A percentile compares a stretch with the other conserved stretches of the same genome.
These are phyloP conservation scores for Anableps anableps DNA, from an alignment of 2,797 vertebrate species.

Conservation along the genomic window DNA sequence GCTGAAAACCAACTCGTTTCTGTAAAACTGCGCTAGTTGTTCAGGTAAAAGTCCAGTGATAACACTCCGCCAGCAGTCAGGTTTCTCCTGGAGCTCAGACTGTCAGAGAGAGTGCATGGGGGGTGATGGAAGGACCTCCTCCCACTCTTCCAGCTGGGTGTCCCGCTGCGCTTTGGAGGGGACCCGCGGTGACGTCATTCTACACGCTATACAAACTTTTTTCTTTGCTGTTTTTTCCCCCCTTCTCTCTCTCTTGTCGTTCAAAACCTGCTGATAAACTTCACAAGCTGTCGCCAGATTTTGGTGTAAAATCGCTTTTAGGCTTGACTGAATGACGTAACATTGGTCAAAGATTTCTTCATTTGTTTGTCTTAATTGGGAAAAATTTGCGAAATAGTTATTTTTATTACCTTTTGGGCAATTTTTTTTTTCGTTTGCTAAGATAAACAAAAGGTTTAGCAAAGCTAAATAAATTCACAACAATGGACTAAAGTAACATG, in stretches of 20 bases:
- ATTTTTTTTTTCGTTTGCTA: background rate
- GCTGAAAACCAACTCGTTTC: background rate
- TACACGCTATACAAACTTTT: background rate
- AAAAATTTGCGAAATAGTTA: background rate
- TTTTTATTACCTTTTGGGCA: background rate
- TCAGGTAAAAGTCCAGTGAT: slow-evolving; percentile 46
- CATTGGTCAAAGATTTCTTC: background rate
- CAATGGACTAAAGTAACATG: background rate
- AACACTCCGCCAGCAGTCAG: slow-evolving; percentile 45
- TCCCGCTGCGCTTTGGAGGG: slow-evolving; percentile 54
- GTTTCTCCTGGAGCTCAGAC: slow-evolving; percentile 56
- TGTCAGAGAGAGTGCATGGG: slow-evolving; percentile 64
- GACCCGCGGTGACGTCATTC: slow-evolving; percentile 64
- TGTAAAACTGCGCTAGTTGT: slow-evolving; percentile 24
- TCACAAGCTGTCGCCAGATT: background rate
- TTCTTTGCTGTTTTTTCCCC: background rate
- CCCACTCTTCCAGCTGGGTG: slow-evolving; percentile 70
- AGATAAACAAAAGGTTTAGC: background rate
- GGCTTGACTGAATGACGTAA: background rate
- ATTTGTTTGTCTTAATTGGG: background rate
- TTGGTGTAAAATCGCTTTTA: no score
- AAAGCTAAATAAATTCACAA: background rate
- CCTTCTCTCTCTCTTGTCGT: background rate
- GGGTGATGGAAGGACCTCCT: slow-evolving; percentile 73
- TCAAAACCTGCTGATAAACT: background rate